Evolutionary conservation across 1,140 invertebrate genomes (phyloP).

Genomic region (Chelonus insularis): DNA sequence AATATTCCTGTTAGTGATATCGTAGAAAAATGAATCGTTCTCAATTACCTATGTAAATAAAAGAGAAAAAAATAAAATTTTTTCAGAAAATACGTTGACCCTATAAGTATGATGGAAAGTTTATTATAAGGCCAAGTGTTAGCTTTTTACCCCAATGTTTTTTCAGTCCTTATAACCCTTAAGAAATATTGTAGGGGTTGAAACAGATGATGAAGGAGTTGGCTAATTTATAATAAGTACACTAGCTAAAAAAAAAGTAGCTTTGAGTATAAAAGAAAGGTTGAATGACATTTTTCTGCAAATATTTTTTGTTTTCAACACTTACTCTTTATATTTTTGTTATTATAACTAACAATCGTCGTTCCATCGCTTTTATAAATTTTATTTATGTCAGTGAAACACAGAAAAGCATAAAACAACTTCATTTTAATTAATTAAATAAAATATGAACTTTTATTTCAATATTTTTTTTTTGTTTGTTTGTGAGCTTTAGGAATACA

Average conservation of each 20-base stretch:
- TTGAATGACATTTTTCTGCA: not conserved
- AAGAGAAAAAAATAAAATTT: not conserved
- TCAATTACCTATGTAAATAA: conserved; percentile 6
- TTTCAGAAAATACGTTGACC: not conserved
- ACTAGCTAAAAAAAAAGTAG: not conserved
- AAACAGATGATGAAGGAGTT: not conserved
- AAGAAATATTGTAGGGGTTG: not conserved
- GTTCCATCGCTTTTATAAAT: no score
- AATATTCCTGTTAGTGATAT: no score
- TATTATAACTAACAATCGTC: no score
- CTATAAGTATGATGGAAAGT: conserved; percentile 43
- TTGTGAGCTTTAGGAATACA: no score
- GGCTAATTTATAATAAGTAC: not conserved
- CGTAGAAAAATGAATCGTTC: no score
- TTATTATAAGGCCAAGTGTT: conserved; percentile 56
- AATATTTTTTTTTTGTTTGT: no score
- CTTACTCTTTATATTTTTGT: no score
- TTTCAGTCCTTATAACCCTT: not conserved
- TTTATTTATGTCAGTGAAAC: no score
- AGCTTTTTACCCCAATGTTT: conserved; percentile 28
- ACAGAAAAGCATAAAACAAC: no score
- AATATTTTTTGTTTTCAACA: no score
- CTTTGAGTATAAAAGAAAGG: not conserved
- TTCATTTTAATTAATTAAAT: no score
- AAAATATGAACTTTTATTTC: no score